Conservation (phyloP, 2,888 invertebrate genomes). For the Serripes groenlandicus region DNA sequence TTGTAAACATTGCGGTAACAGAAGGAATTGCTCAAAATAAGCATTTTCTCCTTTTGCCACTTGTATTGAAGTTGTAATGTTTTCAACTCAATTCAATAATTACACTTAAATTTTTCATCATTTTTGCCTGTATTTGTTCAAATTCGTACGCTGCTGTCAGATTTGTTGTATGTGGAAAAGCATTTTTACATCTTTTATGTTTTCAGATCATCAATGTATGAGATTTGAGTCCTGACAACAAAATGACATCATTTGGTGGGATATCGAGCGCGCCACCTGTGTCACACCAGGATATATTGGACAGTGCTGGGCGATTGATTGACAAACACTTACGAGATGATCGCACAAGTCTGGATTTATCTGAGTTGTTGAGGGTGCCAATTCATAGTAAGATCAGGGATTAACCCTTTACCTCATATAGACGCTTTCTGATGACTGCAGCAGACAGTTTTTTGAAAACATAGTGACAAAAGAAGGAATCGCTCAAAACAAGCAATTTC, state of each 20-base stretch:
- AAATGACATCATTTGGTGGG: conserved; percentile 72
- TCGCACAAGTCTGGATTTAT: conserved; percentile 76
- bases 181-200: neutral
- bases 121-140: neutral
- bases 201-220: too few relatives aligned
- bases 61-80: too few relatives aligned
- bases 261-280: conserved; percentile 60
- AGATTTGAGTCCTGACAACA: neutral
- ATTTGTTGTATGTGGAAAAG: neutral
- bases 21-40: neutral
- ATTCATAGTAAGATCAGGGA: conserved; percentile 74
- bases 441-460: neutral
- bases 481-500: neutral
- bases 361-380: conserved; percentile 78
- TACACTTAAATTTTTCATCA: neutral
- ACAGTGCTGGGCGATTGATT: conserved; percentile 75
- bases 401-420: neutral
- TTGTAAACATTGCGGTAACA: neutral
- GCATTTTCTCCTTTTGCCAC: neutral
- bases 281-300: conserved; percentile 78
- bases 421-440: neutral
- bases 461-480: neutral
- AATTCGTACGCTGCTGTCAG: neutral
- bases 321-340: conserved; percentile 81
- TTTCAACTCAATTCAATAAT: neutral